Evolutionary conservation across 1,140 invertebrate genomes (phyloP), one percentile per base, ranked within the genome.

Genomic region (Antheraea mylitta): DNA sequence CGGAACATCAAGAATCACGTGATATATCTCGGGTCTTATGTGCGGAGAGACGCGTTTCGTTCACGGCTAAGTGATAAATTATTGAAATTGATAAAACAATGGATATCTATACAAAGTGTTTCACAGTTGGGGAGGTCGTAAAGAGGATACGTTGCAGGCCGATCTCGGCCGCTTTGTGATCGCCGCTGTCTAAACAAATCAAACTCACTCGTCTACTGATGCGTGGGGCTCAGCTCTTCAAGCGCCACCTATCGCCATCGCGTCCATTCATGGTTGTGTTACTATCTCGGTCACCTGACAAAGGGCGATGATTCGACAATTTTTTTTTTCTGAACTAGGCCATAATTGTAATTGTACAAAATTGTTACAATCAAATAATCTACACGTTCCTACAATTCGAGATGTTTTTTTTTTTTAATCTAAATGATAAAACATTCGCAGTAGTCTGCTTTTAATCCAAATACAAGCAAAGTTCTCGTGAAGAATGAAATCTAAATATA

Each of bases 81-180:
- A 89, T 87, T 87, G 83, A 89, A 84, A 89, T 91, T 89, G 89
- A 91, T 91, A 89, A 86, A 89, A 91, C 89, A 91, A 90, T 85
- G 83, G 80, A 82, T 85, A 81, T 81, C 76, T 79, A 82, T 82
- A 86, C 83, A 81, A 84, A 86, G 80, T 84, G 84, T 78, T 83
- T 64, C 76, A 87, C 89, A 91, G 85, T 89, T 89, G 86, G 89
- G 79, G 70, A 80, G 85, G 78, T 86, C 87, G 86, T 91, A 86
- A 89, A 89, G 80, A 82, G 80, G 89, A 91, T 78, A 82, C 71
- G 85, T 89, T 87, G 77, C 88, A 89, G 81, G 77, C 82, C 71
- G 80, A 73, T 73, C 58, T 68, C 42, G 61, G 68, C 18, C 22
- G 76, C 86, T 87, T 86, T 89, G 88, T 86, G 83, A 83, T 81